Conservation (phyloP, 2,797 vertebrate genomes). For the Tinamus major region DNA sequence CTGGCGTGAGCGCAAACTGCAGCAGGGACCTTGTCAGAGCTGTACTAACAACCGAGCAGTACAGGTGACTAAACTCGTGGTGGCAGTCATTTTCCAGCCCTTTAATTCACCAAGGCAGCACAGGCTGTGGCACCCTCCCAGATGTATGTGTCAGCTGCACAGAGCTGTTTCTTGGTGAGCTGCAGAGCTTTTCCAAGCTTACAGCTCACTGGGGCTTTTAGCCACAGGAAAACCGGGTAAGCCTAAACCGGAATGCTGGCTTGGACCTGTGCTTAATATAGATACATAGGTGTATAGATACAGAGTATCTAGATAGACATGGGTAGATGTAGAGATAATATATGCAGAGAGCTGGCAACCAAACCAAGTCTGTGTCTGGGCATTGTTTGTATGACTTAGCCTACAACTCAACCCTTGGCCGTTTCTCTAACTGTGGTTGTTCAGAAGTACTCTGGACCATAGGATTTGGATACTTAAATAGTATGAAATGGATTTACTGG, state of each 20-base stretch:
- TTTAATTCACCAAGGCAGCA: neutral
- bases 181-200: neutral
- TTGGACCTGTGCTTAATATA: neutral
- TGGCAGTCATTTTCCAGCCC: neutral
- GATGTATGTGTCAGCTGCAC: accelerated
- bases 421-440: neutral
- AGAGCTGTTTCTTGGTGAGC: neutral
- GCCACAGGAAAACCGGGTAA: neutral
- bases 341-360: neutral
- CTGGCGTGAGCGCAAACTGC: neutral
- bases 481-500: neutral
- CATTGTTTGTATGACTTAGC: neutral
- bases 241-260: neutral
- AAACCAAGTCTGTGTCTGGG: neutral
- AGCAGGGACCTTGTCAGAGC: neutral
- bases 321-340: neutral
- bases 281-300: neutral
- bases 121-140: accelerated
- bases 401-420: neutral
- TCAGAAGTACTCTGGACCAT: neutral
- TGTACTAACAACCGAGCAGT: neutral
- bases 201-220: neutral
- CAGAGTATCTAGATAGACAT: neutral
- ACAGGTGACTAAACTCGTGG: neutral
- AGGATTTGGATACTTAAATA: neutral